Conservation (phyloP, 2,797 vertebrate genomes). For the Acridotheres tristis region DNA sequence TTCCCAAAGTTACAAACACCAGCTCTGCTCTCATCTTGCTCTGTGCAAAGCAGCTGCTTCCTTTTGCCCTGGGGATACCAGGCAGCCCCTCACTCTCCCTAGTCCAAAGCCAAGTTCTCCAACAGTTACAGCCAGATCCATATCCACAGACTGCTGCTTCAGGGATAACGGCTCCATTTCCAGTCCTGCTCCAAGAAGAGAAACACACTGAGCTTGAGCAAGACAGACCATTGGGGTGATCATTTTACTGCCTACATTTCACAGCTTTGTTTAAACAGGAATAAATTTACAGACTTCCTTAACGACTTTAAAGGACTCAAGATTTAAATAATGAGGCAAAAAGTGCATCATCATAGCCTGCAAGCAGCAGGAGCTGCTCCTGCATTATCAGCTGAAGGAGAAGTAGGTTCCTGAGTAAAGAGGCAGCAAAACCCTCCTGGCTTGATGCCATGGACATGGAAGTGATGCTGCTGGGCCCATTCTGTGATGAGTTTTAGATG, state of each 20-base stretch:
- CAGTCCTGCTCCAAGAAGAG: not conserved
- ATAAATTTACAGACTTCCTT: not conserved
- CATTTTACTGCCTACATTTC: not conserved
- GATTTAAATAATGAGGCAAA: not conserved
- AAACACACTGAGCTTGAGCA: accelerated
- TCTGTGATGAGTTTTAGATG: not conserved
- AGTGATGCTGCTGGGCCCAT: accelerated
- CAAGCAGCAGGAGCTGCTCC: not conserved
- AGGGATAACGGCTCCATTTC: not conserved
- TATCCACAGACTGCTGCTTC: not conserved
- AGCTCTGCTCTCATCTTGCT: not conserved
- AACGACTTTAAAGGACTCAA: not conserved
- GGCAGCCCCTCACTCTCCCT: not conserved
- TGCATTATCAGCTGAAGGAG: not conserved
- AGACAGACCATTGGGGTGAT: accelerated
- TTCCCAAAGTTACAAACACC: accelerated
- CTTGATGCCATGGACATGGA: accelerated
- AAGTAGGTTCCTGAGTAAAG: not conserved
- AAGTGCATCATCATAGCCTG: not conserved
- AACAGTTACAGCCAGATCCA: accelerated
- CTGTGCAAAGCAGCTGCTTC: not conserved
- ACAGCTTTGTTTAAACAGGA: not conserved
- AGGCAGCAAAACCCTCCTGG: not conserved
- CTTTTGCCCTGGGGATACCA: not conserved
- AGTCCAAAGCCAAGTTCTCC: not conserved